These are phyloP conservation scores for Steatornis caripensis DNA, from an alignment of 2,113 vertebrate genomes.

Conservation along the genomic window DNA sequence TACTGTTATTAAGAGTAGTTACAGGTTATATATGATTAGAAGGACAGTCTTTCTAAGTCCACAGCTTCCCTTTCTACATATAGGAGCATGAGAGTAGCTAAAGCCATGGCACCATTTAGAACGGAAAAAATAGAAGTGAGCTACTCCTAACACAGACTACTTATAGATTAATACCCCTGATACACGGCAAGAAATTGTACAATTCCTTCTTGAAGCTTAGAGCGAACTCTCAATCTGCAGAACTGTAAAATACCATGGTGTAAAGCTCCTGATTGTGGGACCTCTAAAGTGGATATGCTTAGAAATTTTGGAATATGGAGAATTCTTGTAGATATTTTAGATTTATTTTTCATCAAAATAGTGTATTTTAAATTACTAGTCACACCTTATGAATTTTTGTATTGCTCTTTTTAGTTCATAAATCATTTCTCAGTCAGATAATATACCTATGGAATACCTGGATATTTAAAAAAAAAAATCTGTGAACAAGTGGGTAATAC, in stretches of 20 bases:
- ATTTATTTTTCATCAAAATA: not conserved
- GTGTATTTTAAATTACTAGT: not conserved
- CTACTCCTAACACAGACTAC: not conserved
- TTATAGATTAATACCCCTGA: not conserved
- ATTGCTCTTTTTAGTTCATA: not conserved
- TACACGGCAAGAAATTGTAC: not conserved
- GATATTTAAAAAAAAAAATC: not conserved
- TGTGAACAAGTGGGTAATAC: not conserved
- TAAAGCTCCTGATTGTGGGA: not conserved
- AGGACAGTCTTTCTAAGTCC: not conserved
- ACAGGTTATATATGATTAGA: not conserved
- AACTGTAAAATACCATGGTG: not conserved
- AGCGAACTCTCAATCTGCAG: not conserved
- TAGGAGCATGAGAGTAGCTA: not conserved
- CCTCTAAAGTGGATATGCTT: not conserved
- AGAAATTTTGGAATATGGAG: not conserved
- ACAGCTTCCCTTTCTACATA: not conserved
- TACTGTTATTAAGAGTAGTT: not conserved
- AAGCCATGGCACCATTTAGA: not conserved
- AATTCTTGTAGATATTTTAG: not conserved
- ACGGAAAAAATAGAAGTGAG: not conserved
- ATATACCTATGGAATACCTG: not conserved
- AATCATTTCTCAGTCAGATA: not conserved
- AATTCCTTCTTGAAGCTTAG: not conserved
- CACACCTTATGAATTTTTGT: not conserved